Conservation (phyloP, 64 coral and sea anemone species). For the Porites australiensis region DNA sequence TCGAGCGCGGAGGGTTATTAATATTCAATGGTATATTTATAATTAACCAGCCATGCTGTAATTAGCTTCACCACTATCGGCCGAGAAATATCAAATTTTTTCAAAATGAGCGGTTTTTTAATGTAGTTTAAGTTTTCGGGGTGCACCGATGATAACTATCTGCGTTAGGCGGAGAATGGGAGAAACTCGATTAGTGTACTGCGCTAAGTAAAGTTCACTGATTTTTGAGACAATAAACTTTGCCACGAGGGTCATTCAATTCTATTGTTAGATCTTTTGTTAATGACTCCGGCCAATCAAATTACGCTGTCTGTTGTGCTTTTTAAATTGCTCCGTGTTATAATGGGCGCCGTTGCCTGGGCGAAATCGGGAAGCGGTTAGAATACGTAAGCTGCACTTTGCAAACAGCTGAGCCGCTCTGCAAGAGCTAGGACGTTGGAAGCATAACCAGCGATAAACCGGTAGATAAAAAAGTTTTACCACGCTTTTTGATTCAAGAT, state of each 20-base stretch:
- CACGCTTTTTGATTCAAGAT: slow-evolving; percentile 79
- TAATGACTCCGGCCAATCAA: slow-evolving; percentile 78
- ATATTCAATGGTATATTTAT: slow-evolving; percentile 90
- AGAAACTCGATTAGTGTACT: slow-evolving; percentile 47
- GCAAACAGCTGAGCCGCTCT: slow-evolving; percentile 42
- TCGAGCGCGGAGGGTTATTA: slow-evolving; percentile 75
- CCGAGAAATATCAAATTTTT: slow-evolving; percentile 62
- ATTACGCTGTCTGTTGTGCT: slow-evolving; percentile 58
- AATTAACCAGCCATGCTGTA: slow-evolving; percentile 96
- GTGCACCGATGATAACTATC: background rate
- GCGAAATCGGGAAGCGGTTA: slow-evolving; percentile 61
- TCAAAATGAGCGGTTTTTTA: slow-evolving; percentile 57
- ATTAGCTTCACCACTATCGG: slow-evolving; percentile 90
- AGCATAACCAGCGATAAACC: slow-evolving; percentile 71
- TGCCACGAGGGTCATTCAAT: slow-evolving; percentile 90
- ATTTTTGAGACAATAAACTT: slow-evolving; percentile 83
- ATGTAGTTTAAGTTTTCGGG: slow-evolving; percentile 22
- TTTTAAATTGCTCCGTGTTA: slow-evolving; percentile 1
- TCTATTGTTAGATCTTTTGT: slow-evolving; percentile 92
- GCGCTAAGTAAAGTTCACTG: slow-evolving; percentile 33
- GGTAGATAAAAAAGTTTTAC: slow-evolving; percentile 73
- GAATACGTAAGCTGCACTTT: slow-evolving; percentile 50
- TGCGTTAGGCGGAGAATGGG: background rate
- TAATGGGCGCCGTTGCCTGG: slow-evolving; percentile 17
- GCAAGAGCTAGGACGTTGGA: slow-evolving; percentile 32